phyloP scores from a whole-genome alignment of 2,888 invertebrate genomes.

The Iphiclides podalirius region DNA sequence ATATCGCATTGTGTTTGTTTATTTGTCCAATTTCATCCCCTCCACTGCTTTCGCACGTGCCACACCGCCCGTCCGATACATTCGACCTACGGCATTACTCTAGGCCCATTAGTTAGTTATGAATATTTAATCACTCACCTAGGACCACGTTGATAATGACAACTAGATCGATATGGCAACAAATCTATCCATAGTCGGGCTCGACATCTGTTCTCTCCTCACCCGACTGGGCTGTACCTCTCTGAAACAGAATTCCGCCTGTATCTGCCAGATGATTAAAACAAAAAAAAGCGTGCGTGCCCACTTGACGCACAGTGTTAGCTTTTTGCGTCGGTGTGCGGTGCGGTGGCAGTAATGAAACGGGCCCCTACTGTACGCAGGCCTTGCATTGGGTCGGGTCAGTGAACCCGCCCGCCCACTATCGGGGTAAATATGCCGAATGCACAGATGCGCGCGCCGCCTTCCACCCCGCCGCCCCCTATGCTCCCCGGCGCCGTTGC shows the following conservation, averaged over 20 bases:
- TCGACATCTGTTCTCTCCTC: conserved; percentile 32
- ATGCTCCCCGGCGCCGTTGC: conserved; percentile 56
- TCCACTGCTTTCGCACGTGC: background rate
- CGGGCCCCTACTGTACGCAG: conserved; percentile 68
- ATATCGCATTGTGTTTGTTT: conserved; percentile 10
- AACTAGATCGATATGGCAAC: conserved; percentile 57
- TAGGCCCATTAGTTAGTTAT: conserved; percentile 48
- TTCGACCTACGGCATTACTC: conserved; percentile 34
- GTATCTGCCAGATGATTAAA: conserved; percentile 37
- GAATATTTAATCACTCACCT: conserved; percentile 62
- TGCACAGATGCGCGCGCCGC: conserved; percentile 80
- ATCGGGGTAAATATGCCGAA: conserved; percentile 80
- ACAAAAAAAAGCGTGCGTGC: conserved; percentile 51
- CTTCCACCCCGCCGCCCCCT: conserved; percentile 41
- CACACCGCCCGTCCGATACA: background rate
- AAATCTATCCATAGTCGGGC: conserved; percentile 39
- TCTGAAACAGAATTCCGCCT: conserved; percentile 36
- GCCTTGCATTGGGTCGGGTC: conserved; percentile 78
- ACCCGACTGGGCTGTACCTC: conserved; percentile 26
- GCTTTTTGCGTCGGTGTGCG: conserved; percentile 66
- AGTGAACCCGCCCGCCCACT: conserved; percentile 76
- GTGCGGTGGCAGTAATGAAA: conserved; percentile 70
- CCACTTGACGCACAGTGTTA: conserved; percentile 72
- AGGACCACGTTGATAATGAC: conserved; percentile 57
- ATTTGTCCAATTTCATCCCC: conserved; percentile 13